phyloP scores from a whole-genome alignment of 2,797 vertebrate genomes.

The Falco biarmicus region DNA sequence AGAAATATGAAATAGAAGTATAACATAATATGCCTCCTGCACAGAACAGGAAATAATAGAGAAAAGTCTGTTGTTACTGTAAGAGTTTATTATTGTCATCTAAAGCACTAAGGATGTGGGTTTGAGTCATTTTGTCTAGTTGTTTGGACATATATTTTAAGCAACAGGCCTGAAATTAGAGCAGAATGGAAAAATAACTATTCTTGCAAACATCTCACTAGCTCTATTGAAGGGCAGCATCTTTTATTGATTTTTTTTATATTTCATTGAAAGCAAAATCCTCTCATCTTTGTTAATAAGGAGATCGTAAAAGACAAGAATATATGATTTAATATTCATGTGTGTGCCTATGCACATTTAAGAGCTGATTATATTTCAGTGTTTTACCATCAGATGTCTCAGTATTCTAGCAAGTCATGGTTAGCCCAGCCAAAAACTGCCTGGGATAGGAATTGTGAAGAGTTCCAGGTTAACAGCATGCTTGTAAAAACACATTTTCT shows the following conservation, averaged over 20 bases:
- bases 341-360: neutral
- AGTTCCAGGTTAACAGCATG: neutral
- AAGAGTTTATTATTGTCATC: neutral
- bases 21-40: neutral
- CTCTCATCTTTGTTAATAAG: neutral
- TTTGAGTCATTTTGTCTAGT: neutral
- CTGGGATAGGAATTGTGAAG: neutral
- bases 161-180: neutral
- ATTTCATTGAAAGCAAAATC: neutral
- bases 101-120: neutral
- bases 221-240: neutral
- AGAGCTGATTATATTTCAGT: neutral
- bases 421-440: neutral
- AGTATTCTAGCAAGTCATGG: neutral
- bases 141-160: neutral
- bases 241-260: neutral
- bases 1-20: neutral
- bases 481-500: neutral
- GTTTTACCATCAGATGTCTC: neutral
- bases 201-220: neutral
- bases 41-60: neutral
- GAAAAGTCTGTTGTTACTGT: neutral
- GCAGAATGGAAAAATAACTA: neutral
- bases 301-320: neutral
- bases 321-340: neutral